Conservation (phyloP, 1,140 invertebrate genomes). For the Bicyclus anynana region DNA sequence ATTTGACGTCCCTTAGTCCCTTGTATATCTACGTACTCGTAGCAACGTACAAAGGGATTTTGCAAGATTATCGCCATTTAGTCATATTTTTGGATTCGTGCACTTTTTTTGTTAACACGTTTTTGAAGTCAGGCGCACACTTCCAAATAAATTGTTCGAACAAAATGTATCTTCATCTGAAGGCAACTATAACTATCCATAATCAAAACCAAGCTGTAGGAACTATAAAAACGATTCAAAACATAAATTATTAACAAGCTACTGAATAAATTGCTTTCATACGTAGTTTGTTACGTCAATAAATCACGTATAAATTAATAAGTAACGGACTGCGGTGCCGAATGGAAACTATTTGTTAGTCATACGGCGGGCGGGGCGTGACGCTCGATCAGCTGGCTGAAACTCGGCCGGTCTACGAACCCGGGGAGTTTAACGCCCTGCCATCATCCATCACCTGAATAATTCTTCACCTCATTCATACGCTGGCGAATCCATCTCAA, state of each 20-base stretch:
- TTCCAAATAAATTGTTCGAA: no score
- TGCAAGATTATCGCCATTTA: no score
- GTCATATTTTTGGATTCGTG: no score
- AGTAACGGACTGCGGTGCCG: conserved; percentile 41
- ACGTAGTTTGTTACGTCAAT: conserved; percentile 25
- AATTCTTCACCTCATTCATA: conserved; percentile 65
- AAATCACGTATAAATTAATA: conserved; percentile 41
- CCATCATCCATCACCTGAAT: conserved; percentile 56
- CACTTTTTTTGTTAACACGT: no score
- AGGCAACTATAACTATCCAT: no score
- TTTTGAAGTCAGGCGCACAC: no score
- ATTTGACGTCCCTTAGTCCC: no score
- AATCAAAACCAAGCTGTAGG: no score
- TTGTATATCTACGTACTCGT: no score
- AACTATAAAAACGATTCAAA: no score
- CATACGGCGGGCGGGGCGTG: conserved; percentile 30
- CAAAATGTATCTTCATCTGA: no score
- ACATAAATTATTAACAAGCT: neutral
- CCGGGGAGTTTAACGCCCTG: conserved; percentile 46
- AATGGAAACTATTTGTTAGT: conserved; percentile 45
- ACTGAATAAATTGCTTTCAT: conserved; percentile 9
- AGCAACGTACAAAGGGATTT: no score
- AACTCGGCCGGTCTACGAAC: conserved; percentile 66
- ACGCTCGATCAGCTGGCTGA: conserved; percentile 57
- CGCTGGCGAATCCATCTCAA: conserved; percentile 57